Base-by-base conservation (phyloP, 2,113 vertebrate species). In the Chunga burmeisteri region DNA sequence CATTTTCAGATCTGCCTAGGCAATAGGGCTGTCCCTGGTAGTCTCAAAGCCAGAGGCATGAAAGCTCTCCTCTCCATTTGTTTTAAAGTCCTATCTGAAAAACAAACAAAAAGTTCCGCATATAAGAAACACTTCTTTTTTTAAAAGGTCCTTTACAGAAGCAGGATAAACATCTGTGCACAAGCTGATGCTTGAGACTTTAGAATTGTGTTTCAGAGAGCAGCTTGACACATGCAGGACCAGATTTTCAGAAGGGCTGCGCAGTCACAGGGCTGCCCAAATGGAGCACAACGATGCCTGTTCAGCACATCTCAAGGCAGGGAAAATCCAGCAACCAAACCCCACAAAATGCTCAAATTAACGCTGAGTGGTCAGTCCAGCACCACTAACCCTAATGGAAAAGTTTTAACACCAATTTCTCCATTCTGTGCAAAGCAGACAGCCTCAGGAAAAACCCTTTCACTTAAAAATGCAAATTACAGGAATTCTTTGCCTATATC, bases 281-380 rank as follows among this genome's bases (percentile, higher is more conserved):
- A 42, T 1, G 34, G 22, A 91, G 53, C 42, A 26, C 29, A 46
- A 59, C 16, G 14, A 11, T 22, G 73, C 61, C 52, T n/a, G 18
- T 6, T 81, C 65, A 86, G 86, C 61, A 19, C n/a, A 38, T 47
- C 81, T 11, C n/a, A 4, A 81, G 58, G 22, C 56, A 20, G 81
- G 89, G 84, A 73, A 95, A 91, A 75, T 42, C 78, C 92, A 40
- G 81, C 56, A 30, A 18, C 21, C 78, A 36, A 52, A 80, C 40
- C 38, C 81, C 56, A 19, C 18, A 18, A n/a, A 47, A 81, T 8
- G n/a, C 30, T 68, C 19, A 8, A 22, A 75, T 19, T 26, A 49
- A 53, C 0, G 0, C 11, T 2, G 2, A 72, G 65, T 2, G 52
- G 79, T 63, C 92, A 80, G 49, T 9, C 29, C 46, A 85, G 62